Evolutionary conservation across 2,888 invertebrate species (phyloP).

Genomic region (Calliphora vomitoria): DNA sequence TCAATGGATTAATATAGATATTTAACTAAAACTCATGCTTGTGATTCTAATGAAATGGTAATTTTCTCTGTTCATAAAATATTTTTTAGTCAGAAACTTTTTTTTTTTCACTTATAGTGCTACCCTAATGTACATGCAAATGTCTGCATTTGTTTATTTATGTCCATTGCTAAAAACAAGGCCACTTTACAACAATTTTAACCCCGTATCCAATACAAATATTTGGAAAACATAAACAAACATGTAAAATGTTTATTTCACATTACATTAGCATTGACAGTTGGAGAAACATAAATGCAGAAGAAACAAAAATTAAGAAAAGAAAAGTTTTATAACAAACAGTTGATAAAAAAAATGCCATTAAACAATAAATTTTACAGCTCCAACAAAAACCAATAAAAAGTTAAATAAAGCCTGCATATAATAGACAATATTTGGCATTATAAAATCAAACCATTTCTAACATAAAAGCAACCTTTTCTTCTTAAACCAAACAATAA

Average conservation of each 20-base stretch:
- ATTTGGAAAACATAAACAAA: conserved; percentile 12
- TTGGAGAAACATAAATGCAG: background rate
- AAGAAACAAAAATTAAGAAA: background rate
- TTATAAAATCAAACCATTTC: conserved; percentile 9
- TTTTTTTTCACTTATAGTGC: too few relatives aligned
- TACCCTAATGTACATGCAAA: too few relatives aligned
- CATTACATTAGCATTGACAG: background rate
- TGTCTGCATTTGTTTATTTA: background rate
- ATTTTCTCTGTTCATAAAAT: too few relatives aligned
- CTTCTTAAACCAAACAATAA: conserved; percentile 8
- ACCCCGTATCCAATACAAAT: conserved; percentile 39
- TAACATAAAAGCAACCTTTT: background rate
- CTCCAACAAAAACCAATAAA: background rate
- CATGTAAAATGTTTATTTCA: conserved; percentile 4
- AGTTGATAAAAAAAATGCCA: background rate
- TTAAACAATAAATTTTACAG: background rate
- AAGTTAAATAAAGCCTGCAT: background rate
- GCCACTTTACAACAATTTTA: background rate
- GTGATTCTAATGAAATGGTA: too few relatives aligned
- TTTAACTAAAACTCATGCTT: too few relatives aligned
- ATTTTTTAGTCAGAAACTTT: too few relatives aligned
- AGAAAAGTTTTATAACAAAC: background rate
- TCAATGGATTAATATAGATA: too few relatives aligned
- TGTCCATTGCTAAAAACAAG: background rate
- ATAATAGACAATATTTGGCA: background rate